Evolutionary conservation across 2,113 vertebrate genomes (phyloP).

Genomic region (Lampris megalopsis): DNA sequence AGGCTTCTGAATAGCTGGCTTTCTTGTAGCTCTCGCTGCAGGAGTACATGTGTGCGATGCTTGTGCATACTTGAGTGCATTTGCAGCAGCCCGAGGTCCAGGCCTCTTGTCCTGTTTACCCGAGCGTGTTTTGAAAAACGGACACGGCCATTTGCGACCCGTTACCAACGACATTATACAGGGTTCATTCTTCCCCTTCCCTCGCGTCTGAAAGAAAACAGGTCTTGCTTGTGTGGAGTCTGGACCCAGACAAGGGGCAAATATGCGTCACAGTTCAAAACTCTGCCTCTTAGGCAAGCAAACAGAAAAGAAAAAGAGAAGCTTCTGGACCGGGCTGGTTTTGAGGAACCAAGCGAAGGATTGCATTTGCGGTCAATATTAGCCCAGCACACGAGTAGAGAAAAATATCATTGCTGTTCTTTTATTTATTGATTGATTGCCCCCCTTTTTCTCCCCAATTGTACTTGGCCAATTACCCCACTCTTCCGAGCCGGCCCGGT

Average conservation of each 20-base stretch:
- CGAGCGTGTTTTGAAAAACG: conserved; percentile 43
- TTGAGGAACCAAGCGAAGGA: conserved; percentile 44
- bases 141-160: conserved; percentile 49
- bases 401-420: conserved; percentile 14
- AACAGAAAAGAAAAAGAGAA: conserved; percentile 4
- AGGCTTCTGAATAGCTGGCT: conserved; percentile 34
- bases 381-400: conserved; percentile 27
- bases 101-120: conserved; percentile 55
- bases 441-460: no score
- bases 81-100: conserved; percentile 38
- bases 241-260: conserved; percentile 25
- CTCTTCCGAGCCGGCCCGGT: no score
- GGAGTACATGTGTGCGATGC: not conserved
- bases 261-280: conserved; percentile 21
- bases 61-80: conserved; percentile 40
- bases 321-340: conserved; percentile 25
- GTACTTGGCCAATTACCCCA: no score
- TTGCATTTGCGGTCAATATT: conserved; percentile 41
- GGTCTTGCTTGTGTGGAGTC: conserved; percentile 13
- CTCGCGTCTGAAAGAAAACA: conserved; percentile 41
- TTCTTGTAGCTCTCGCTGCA: conserved; percentile 27
- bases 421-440: no score
- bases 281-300: conserved; percentile 36
- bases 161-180: conserved; percentile 53
- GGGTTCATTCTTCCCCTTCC: conserved; percentile 29